phyloP scores from a whole-genome alignment of 1,140 invertebrate genomes.

The Drosophila santomea region DNA sequence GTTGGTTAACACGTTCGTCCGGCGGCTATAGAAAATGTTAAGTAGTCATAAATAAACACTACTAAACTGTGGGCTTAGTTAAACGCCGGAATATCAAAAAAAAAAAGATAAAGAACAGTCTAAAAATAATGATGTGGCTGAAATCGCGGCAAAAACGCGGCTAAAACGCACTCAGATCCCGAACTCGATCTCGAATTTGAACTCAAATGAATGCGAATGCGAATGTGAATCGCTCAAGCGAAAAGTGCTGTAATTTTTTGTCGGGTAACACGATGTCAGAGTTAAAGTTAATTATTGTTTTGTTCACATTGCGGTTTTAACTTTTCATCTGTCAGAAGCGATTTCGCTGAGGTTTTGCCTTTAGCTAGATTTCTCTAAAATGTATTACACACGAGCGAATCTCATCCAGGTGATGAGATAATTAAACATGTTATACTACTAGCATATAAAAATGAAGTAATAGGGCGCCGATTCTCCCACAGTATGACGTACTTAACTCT shows the following conservation, averaged over 20 bases:
- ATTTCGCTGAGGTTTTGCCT: slow-evolving; percentile 23
- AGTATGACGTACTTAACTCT: slow-evolving; percentile 12
- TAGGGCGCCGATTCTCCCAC: slow-evolving; percentile 10
- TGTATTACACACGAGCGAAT: slow-evolving; percentile 7
- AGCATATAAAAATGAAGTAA: slow-evolving; percentile 54
- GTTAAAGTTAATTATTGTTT: slow-evolving; percentile 44
- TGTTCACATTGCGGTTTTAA: slow-evolving; percentile 28
- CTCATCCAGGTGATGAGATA: slow-evolving; percentile 17
- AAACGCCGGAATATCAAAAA: slow-evolving; percentile 29
- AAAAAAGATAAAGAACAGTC: slow-evolving; percentile 1
- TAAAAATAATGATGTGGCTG: slow-evolving; percentile 54
- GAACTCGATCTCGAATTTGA: background rate
- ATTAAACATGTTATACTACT: slow-evolving; percentile 12
- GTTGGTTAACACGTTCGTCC: slow-evolving; percentile 70
- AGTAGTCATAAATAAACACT: slow-evolving; percentile 82
- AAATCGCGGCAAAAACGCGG: slow-evolving; percentile 9
- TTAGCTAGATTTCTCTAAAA: slow-evolving; percentile 4
- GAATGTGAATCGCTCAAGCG: slow-evolving; percentile 27
- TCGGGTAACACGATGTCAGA: background rate
- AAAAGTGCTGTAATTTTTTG: slow-evolving; percentile 52
- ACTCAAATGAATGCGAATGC: slow-evolving; percentile 1
- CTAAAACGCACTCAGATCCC: slow-evolving; percentile 14
- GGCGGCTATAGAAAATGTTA: slow-evolving; percentile 62
- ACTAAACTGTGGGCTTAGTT: slow-evolving; percentile 71
- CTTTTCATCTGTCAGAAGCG: slow-evolving; percentile 31